These are phyloP conservation scores for Phrynocephalus forsythii DNA, from an alignment of 2,797 vertebrate genomes.

Conservation along the genomic window DNA sequence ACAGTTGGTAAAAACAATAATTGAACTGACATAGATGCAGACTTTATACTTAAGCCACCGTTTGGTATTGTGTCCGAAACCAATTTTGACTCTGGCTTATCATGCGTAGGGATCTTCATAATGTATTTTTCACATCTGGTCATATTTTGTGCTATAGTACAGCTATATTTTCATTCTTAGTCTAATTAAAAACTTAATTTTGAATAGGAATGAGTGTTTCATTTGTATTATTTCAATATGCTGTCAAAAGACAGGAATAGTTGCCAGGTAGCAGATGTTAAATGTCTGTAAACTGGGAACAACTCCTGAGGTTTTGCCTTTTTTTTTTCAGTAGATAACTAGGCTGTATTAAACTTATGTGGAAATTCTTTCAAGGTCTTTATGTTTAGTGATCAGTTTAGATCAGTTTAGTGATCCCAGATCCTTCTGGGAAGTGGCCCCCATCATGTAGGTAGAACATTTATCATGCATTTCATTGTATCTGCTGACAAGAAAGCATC, in stretches of 20 bases:
- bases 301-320: neutral
- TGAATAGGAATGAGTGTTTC: neutral
- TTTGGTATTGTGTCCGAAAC: neutral
- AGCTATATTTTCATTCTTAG: neutral
- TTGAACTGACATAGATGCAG: neutral
- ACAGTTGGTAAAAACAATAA: neutral
- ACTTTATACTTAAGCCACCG: neutral
- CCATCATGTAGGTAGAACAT: neutral
- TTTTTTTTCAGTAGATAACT: neutral
- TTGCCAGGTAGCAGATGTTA: neutral
- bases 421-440: neutral
- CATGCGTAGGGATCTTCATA: constrained; percentile 44
- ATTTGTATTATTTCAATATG: constrained; percentile 1
- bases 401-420: neutral
- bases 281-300: neutral
- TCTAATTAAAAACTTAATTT: constrained; percentile 16
- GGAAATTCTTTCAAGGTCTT: neutral
- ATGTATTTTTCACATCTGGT: constrained; percentile 33
- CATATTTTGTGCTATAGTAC: constrained; percentile 8
- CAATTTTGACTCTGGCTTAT: neutral
- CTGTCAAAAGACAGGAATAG: neutral
- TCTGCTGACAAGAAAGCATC: neutral
- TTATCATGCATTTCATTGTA: neutral
- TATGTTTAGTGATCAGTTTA: neutral
- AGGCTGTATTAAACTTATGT: neutral